Evolutionary conservation across 2,113 vertebrate species (phyloP).

Genomic region (Cinclus mexicanus): DNA sequence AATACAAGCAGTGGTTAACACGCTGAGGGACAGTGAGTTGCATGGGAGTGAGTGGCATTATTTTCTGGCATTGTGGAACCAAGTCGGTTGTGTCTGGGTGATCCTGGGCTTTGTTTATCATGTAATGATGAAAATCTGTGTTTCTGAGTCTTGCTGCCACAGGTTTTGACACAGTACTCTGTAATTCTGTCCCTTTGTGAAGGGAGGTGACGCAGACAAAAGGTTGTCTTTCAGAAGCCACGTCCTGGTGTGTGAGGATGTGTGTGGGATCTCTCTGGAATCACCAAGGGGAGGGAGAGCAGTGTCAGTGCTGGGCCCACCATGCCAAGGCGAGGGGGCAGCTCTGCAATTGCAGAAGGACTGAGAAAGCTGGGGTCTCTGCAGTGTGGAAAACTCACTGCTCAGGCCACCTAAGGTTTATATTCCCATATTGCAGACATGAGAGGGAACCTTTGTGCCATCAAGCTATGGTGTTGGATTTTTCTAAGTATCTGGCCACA

Average conservation of each 20-base stretch:
- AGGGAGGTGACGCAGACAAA: neutral
- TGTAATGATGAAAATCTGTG: accelerated
- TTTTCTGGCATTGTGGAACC: neutral
- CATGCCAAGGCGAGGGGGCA: accelerated
- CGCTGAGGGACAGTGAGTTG: neutral
- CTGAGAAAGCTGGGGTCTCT: neutral
- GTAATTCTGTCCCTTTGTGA: neutral
- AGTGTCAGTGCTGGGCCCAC: accelerated
- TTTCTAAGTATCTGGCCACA: neutral
- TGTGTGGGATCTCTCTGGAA: neutral
- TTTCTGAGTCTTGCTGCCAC: neutral
- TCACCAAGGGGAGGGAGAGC: neutral
- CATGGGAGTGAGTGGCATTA: neutral
- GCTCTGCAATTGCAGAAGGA: neutral
- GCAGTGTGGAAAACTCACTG: neutral
- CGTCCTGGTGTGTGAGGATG: neutral
- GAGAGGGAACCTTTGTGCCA: neutral
- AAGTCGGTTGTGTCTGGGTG: neutral
- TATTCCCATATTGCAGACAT: neutral
- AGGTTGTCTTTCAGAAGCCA: neutral
- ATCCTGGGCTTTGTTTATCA: neutral
- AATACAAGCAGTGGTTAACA: slow-evolving; percentile 5
- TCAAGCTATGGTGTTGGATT: neutral
- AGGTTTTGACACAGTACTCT: neutral
- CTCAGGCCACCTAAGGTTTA: neutral